Evolutionary conservation across 53 echinoderm and acorn worm genomes (phyloP), one percentile per base, ranked within the genome.

Genomic region (Stichopus horrens): DNA sequence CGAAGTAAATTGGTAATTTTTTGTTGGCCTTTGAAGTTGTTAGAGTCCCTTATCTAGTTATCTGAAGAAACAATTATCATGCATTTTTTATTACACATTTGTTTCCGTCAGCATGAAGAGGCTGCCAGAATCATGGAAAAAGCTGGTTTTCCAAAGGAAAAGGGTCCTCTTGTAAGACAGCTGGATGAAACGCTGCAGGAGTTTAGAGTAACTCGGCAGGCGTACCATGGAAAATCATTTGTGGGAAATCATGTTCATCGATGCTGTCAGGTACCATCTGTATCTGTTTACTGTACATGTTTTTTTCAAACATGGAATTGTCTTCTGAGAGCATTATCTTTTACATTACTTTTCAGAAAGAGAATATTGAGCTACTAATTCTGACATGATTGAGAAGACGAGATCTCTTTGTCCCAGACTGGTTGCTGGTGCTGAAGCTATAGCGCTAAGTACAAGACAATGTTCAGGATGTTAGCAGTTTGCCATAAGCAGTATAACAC

Each of bases 161-260:
- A 21, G 60, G 65, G 85, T 10, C 85, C 65, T 21, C 18, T 84
- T 21, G 23, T 65, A 5, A 84, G 53, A 9, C 19, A 84, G 53
- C 60, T 84, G 19, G 85, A 84, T 57, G 85, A 63, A 37, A 60
- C n/a, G 6, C 66, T 84, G 7, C 59, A 82, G 74, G 71, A 9
- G 7, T 74, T 81, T 57, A 75, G 77, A 22, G 92, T 92, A 9
- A 52, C 76, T n/a, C 63, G 92, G 19, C 92, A 92, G 57, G 92
- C 89, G 10, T 92, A 92, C 55, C 92, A 89, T 60, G 92, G 89
- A 55, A 89, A 76, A 37, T 54, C 75, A 16, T 86, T 92, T 54
- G 89, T 92, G 6, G 89, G 92, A 9, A 92, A 92, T 68, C 92
- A 92, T 66, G 92, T 92, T 52, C 92, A 92, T 68, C 86, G 74